A percentile compares a stretch with the other conserved stretches of the same genome.
Evolutionary conservation across 1,140 invertebrate species (phyloP).

Genomic region (Drosophila navojoa): DNA sequence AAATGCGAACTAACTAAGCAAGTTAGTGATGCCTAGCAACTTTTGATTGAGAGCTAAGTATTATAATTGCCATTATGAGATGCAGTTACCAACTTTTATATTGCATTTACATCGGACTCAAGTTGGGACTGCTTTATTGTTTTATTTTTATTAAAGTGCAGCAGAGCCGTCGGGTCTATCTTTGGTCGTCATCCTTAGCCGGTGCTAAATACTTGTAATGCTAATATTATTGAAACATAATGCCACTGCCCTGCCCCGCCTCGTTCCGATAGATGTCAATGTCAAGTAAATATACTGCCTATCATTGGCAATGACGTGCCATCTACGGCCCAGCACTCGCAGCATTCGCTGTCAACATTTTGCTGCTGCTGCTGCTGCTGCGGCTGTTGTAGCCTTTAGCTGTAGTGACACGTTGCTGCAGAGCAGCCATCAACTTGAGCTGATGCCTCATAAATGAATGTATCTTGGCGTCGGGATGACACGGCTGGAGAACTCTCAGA

Average conservation of each 20-base stretch:
- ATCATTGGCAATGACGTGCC: constrained; percentile 37
- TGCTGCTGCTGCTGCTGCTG: constrained; percentile 14
- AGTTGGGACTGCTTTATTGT: no score
- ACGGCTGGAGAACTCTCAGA: constrained; percentile 34
- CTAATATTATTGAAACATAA: constrained; percentile 30
- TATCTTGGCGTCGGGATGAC: constrained; percentile 46
- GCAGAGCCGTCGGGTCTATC: no score
- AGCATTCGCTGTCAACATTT: constrained; percentile 43
- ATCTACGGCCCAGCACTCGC: background rate
- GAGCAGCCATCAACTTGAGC: constrained; percentile 39
- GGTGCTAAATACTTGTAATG: constrained; percentile 12
- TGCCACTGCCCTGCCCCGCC: background rate
- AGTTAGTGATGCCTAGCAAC: no score
- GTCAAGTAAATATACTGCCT: constrained; percentile 64
- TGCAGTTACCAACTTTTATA: no score
- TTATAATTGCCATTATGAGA: no score
- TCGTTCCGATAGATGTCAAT: constrained; percentile 52
- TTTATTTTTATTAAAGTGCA: no score
- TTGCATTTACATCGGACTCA: no score
- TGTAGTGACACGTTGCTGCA: constrained; percentile 45
- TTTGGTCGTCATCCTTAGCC: no score
- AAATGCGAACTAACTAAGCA: no score
- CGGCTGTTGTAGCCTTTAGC: constrained; percentile 7
- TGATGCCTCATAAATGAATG: constrained; percentile 65
- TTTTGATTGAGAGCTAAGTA: no score